Conservation (phyloP, 2,113 vertebrate genomes). For the Paracanthobrama guichenoti region DNA sequence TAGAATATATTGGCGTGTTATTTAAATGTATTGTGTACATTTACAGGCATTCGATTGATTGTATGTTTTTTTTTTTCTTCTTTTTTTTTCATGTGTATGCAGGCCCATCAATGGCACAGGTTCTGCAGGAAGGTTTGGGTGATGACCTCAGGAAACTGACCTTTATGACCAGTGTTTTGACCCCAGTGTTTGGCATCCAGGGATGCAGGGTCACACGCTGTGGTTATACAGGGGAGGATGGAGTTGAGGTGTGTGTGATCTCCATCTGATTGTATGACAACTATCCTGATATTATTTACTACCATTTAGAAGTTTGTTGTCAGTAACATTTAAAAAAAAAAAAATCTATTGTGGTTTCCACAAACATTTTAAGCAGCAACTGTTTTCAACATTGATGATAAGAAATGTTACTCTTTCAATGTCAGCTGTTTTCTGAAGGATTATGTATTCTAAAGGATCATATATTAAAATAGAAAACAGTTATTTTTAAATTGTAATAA, state of each 20-base stretch:
- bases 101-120: slow-evolving; percentile 85
- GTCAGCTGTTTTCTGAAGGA: no score
- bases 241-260: slow-evolving; percentile 83
- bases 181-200: slow-evolving; percentile 81
- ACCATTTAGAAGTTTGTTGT: not conserved
- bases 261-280: not conserved
- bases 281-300: not conserved
- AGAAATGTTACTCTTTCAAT: no score
- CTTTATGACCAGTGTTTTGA: slow-evolving; percentile 89
- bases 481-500: not conserved
- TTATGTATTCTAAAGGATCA: not conserved
- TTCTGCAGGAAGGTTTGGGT: slow-evolving; percentile 85
- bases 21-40: slow-evolving; percentile 2
- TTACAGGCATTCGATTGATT: not conserved
- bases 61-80: slow-evolving; percentile 13
- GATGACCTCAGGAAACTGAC: slow-evolving; percentile 86
- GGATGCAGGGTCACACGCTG: slow-evolving; percentile 91
- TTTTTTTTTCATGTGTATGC: slow-evolving; percentile 39
- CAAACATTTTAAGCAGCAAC: no score
- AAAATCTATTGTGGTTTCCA: no score
- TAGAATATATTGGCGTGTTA: not conserved
- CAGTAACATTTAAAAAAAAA: no score
- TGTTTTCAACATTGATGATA: no score
- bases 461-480: not conserved
- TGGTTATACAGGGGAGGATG: slow-evolving; percentile 95